phyloP scores from a whole-genome alignment of 2,113 vertebrate species.

The Oriolus oriolus region DNA sequence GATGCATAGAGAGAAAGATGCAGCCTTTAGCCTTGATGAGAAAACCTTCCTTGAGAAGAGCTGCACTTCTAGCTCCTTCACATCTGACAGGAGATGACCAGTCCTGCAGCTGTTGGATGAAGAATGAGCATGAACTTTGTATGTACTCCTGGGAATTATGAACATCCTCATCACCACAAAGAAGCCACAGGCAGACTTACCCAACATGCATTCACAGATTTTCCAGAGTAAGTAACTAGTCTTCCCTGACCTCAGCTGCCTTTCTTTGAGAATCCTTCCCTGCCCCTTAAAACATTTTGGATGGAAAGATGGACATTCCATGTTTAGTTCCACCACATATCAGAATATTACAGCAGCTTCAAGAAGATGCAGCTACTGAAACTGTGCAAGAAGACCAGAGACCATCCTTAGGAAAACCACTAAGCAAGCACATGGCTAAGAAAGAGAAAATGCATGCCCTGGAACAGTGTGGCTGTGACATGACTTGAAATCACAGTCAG shows the following conservation, averaged over 20 bases:
- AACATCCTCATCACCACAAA: not conserved
- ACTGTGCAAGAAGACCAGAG: not conserved
- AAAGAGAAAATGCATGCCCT: not conserved
- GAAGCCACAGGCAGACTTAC: not conserved
- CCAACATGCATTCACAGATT: not conserved
- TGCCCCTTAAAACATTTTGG: not conserved
- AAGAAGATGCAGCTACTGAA: not conserved
- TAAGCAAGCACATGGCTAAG: not conserved
- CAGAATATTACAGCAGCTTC: not conserved
- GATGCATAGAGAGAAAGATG: not conserved
- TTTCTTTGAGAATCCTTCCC: not conserved
- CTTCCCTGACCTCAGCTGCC: not conserved
- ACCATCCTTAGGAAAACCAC: not conserved
- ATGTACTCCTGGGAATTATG: not conserved
- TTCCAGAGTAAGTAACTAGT: not conserved
- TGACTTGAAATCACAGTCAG: not conserved
- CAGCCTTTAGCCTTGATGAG: not conserved
- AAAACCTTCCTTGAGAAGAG: not conserved
- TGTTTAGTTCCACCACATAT: not conserved
- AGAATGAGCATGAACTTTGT: not conserved
- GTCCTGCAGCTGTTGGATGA: not conserved
- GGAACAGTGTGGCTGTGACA: not conserved
- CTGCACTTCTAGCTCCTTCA: not conserved
- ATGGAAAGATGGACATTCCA: not conserved
- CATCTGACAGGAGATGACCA: not conserved